Conservation (phyloP, 37 sponge, comb jelly and placozoan genomes). For the Hexactinellida sp. region DNA sequence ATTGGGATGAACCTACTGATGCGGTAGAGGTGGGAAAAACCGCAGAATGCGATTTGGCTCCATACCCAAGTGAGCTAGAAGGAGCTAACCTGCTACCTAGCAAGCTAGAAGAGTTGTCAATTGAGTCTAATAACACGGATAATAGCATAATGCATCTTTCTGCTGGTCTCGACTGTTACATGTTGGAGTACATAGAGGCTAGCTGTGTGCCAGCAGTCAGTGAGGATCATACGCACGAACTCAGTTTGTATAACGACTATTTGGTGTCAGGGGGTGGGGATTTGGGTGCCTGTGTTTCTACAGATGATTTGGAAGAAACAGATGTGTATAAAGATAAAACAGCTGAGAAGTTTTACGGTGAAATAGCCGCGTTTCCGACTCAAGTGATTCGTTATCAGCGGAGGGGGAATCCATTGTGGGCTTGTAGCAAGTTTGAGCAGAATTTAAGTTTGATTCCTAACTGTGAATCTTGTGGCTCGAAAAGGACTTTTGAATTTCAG, state of each 20-base stretch:
- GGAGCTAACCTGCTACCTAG: not conserved
- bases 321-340: slow-evolving; percentile 2
- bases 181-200: not conserved
- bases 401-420: not conserved
- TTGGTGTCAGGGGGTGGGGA: not conserved
- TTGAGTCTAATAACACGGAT: not conserved
- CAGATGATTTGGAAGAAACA: slow-evolving; percentile 4
- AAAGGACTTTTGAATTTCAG: slow-evolving; percentile 3
- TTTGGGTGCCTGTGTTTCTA: not conserved
- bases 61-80: not conserved
- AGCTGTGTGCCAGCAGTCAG: not conserved
- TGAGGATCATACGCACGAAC: not conserved
- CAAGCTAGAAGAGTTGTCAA: not conserved
- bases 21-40: not conserved
- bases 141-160: not conserved
- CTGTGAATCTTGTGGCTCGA: not conserved
- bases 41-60: not conserved
- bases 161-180: not conserved
- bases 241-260: not conserved
- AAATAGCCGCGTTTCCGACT: not conserved
- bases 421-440: not conserved
- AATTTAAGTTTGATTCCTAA: not conserved
- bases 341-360: not conserved
- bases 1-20: not conserved
- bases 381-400: slow-evolving; percentile 5